Percentiles rank a stretch among this genome's conserved stretches.
Conservation (phyloP, 2,113 vertebrate species). For the Clinocottus analis region DNA sequence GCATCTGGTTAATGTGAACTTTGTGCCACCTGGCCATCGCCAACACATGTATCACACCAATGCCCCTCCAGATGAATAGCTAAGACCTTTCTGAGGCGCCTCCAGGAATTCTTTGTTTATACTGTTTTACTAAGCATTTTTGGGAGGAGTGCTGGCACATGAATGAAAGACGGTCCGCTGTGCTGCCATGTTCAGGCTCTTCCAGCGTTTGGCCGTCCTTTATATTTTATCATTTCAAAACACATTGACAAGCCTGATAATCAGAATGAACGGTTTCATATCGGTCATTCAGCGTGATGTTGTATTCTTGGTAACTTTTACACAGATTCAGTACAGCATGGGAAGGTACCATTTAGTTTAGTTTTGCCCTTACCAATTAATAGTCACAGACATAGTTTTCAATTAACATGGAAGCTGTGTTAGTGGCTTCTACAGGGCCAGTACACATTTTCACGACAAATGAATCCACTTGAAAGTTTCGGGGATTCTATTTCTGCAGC, state of each 20-base stretch:
- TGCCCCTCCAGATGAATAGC: constrained; percentile 51
- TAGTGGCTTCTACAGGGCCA: neutral
- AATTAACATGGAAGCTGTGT: neutral
- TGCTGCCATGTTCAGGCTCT: neutral
- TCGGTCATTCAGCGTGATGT: neutral
- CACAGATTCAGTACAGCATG: neutral
- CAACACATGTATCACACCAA: constrained; percentile 42
- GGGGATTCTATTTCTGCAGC: neutral
- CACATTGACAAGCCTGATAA: neutral
- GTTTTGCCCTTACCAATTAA: neutral
- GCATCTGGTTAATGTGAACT: constrained; percentile 66
- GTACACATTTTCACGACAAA: neutral
- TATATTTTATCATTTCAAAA: neutral
- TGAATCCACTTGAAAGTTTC: neutral
- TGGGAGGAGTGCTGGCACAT: neutral
- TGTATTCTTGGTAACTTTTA: neutral
- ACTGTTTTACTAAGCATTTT: constrained; percentile 38
- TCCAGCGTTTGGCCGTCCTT: constrained; percentile 3
- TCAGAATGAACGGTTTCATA: neutral
- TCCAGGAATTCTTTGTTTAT: neutral
- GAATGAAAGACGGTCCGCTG: neutral
- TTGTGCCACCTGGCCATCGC: constrained; percentile 41
- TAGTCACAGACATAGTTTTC: neutral
- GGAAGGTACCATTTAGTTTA: neutral
- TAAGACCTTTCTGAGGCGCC: constrained; percentile 46